Conservation (phyloP, 1,140 invertebrate genomes). For the Hypothenemus hampei region DNA sequence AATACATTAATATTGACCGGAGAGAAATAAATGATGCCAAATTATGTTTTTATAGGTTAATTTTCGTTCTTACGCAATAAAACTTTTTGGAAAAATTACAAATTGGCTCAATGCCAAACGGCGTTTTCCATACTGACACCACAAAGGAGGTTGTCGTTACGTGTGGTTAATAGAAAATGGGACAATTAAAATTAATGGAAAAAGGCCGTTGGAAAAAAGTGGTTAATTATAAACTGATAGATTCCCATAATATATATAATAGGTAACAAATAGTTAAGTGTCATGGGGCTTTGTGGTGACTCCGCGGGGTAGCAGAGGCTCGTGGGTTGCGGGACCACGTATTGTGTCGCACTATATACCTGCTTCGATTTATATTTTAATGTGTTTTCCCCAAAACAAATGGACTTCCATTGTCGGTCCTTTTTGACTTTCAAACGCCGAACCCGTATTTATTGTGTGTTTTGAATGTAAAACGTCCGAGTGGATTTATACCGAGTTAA, state of each 20-base stretch:
- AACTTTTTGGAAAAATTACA: too few species aligned
- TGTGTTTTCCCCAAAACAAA: conserved; percentile 45
- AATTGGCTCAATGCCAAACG: too few species aligned
- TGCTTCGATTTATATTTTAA: conserved; percentile 44
- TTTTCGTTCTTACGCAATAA: too few species aligned
- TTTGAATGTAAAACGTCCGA: conserved; percentile 40
- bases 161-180: too few species aligned
- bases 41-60: conserved; percentile 30
- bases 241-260: conserved; percentile 39
- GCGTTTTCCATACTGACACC: too few species aligned
- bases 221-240: conserved; percentile 43
- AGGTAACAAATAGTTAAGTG: conserved; percentile 42
- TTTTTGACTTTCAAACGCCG: conserved; percentile 39
- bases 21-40: conserved; percentile 40
- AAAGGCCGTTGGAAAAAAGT: conserved; percentile 30
- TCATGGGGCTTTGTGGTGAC: conserved; percentile 37
- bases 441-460: conserved; percentile 41
- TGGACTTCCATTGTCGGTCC: conserved; percentile 42
- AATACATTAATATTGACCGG: conserved; percentile 41
- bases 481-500: conserved; percentile 38
- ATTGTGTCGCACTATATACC: conserved; percentile 42
- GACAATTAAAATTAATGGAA: conserved; percentile 28
- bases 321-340: conserved; percentile 33
- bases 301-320: conserved; percentile 27
- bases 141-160: too few species aligned